Base-by-base conservation (phyloP, 1,140 invertebrate species). In the Brachionus angularis region DNA sequence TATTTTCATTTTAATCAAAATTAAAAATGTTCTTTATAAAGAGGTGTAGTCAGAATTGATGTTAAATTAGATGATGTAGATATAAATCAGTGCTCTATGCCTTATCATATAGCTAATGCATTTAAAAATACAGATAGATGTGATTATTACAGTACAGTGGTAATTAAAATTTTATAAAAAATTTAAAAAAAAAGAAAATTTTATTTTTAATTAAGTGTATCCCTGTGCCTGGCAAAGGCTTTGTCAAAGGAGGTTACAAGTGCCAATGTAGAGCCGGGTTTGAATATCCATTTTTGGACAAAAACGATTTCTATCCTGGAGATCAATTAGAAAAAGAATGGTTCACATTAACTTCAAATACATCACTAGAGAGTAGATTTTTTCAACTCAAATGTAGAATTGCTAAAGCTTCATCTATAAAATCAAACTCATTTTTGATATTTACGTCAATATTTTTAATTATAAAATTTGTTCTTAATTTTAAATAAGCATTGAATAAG, bases 201-300 rank as follows among this genome's bases (percentile, higher is more conserved):
- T 61, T 50, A 55, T 55, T 39, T 70, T 49, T 52, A 29, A 16
- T 47, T 42, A 49, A 69, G 71, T 73, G 69, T 52, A 44, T 58
- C 33, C 62, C 36, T 55, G 72, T 69, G 16, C 67, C 52, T 16
- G 55, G 72, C 27, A 44, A 53, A 14, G 90, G 90, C 49, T 95
- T 91, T 79, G 88, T 92, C 73, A 87, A 87, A 12, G 93, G 93
- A 55, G 91, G 91, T n/a, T 98, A 98, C 83, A 97, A 98, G 83
- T 98, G 95, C 81, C 93, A 96, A 79, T 98, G 94, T 78, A 87
- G 90, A 61, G 93, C 97, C 83, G 94, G 93, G 25, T 98, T 87
- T 77, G 95, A 98, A 79, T 98, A 96, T 85, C 93, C 93, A 0
- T 96, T 93, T 33, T 55, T 58, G 29, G 49, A 71, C 12, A 53